A percentile compares a stretch with the other conserved stretches of the same genome.
Conservation (phyloP, 2,113 vertebrate genomes). For the Plectropomus leopardus region DNA sequence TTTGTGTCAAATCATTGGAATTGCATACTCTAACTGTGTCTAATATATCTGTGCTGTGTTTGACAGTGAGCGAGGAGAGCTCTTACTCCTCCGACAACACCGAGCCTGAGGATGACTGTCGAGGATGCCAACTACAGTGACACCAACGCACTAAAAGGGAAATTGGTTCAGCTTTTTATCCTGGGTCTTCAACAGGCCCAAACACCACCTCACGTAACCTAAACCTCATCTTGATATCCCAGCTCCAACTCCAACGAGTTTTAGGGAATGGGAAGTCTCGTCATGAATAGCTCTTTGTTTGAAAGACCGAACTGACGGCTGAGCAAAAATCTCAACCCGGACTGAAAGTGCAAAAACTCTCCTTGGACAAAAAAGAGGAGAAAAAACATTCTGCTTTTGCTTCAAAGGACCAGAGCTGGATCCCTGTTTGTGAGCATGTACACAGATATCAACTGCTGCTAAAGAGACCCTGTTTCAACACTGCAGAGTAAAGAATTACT, state of each 20-base stretch:
- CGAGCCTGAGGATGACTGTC: slow-evolving; percentile 81
- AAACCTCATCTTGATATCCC: slow-evolving; percentile 58
- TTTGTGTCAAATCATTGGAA: not conserved
- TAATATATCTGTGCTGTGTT: slow-evolving; percentile 52
- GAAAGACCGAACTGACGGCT: slow-evolving; percentile 37
- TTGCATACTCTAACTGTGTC: not conserved
- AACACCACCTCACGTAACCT: slow-evolving; percentile 63
- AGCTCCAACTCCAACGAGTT: slow-evolving; percentile 33
- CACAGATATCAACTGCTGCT: slow-evolving; percentile 57
- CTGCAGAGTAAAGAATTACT: slow-evolving; percentile 48
- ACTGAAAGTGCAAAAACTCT: slow-evolving; percentile 5
- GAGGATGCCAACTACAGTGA: slow-evolving; percentile 82
- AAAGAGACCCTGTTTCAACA: slow-evolving; percentile 49
- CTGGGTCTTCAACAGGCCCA: slow-evolving; percentile 34
- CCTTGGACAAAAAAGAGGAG: not conserved
- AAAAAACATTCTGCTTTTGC: slow-evolving; percentile 27
- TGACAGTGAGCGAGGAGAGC: slow-evolving; percentile 83
- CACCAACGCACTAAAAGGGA: not conserved
- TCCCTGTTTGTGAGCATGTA: slow-evolving; percentile 53
- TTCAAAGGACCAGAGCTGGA: slow-evolving; percentile 16
- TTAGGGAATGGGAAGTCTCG: slow-evolving; percentile 3
- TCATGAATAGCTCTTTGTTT: slow-evolving; percentile 19
- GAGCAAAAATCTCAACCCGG: slow-evolving; percentile 20
- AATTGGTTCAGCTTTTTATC: slow-evolving; percentile 29
- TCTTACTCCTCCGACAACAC: slow-evolving; percentile 83